A percentile compares a stretch with the other conserved stretches of the same genome.
Evolutionary conservation across 1,140 invertebrate genomes (phyloP).

Genomic region (Bombus confusus): DNA sequence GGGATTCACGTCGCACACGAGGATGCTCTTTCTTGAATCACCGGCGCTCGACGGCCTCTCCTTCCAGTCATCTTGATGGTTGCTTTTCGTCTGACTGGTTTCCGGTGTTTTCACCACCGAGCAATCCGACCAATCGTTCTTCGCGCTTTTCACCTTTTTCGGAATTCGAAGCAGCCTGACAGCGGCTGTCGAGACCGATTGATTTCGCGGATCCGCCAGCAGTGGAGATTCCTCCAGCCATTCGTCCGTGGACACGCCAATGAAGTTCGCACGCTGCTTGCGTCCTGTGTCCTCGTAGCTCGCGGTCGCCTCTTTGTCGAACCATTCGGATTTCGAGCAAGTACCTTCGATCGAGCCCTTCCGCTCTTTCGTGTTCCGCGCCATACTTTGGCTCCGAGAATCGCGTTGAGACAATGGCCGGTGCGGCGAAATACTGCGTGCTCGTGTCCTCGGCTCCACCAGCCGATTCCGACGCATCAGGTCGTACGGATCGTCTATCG

Average conservation of each 20-base stretch:
- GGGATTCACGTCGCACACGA: slow-evolving; percentile 93
- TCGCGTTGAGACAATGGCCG: slow-evolving; percentile 81
- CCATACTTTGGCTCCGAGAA: slow-evolving; percentile 82
- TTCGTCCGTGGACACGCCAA: slow-evolving; percentile 44
- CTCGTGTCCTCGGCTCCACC: slow-evolving; percentile 84
- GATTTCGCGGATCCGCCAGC: slow-evolving; percentile 21
- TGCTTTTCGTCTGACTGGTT: slow-evolving; percentile 23
- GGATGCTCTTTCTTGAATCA: slow-evolving; percentile 86
- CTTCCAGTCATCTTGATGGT: slow-evolving; percentile 43
- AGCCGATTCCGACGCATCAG: slow-evolving; percentile 89
- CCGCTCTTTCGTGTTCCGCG: slow-evolving; percentile 74
- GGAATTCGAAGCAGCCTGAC: slow-evolving; percentile 11
- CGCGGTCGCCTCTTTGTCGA: slow-evolving; percentile 65
- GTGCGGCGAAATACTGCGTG: slow-evolving; percentile 85
- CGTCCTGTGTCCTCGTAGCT: slow-evolving; percentile 61
- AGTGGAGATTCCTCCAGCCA: slow-evolving; percentile 51
- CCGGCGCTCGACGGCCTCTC: slow-evolving; percentile 16
- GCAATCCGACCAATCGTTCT: slow-evolving; percentile 26
- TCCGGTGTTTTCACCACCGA: neutral
- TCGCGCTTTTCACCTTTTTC: slow-evolving; percentile 33
- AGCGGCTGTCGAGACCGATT: neutral
- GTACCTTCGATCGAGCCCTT: slow-evolving; percentile 56
- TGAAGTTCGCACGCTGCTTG: slow-evolving; percentile 51
- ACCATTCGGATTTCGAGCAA: slow-evolving; percentile 74
- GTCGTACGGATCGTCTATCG: slow-evolving; percentile 88